A percentile compares a stretch with the other conserved stretches of the same genome.
Conservation (phyloP, 2,888 invertebrate genomes). For the Dynastes tityus region DNA sequence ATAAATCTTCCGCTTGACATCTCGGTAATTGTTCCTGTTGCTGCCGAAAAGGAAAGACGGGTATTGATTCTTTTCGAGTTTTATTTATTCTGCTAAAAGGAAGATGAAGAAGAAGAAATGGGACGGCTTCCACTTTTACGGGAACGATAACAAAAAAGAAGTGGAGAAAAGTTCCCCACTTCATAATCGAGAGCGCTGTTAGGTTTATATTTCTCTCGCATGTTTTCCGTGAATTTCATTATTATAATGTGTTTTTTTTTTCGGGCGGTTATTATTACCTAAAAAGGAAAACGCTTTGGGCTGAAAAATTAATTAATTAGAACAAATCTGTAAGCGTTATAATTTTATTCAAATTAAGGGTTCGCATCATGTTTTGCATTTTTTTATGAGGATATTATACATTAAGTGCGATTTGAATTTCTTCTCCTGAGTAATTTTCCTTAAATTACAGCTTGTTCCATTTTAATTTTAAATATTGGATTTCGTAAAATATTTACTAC, state of each 20-base stretch:
- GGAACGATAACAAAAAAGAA: constrained; percentile 11
- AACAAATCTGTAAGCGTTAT: constrained; percentile 8
- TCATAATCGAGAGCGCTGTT: constrained; percentile 9
- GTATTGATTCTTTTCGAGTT: constrained; percentile 13
- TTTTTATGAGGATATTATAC: background rate
- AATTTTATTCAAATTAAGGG: constrained; percentile 14
- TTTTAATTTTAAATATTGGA: background rate
- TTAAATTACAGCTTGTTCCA: background rate
- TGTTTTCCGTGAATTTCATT: constrained; percentile 30
- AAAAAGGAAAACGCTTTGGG: background rate
- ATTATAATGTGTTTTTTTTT: constrained; percentile 39
- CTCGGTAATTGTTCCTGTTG: constrained; percentile 37
- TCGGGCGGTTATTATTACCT: background rate
- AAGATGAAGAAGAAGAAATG: background rate
- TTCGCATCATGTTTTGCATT: background rate
- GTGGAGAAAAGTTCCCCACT: background rate
- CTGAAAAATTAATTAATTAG: constrained; percentile 24
- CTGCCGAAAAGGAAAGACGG: constrained; percentile 20
- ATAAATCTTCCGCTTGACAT: constrained; percentile 36
- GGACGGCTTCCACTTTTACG: background rate
- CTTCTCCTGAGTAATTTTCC: background rate
- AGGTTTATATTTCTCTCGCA: constrained; percentile 33
- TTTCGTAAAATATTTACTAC: background rate
- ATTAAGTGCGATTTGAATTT: background rate
- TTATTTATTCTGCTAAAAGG: constrained; percentile 6